These are phyloP conservation scores for Eutolmus rufibarbis DNA, from an alignment of 2,888 invertebrate species.

Conservation along the genomic window DNA sequence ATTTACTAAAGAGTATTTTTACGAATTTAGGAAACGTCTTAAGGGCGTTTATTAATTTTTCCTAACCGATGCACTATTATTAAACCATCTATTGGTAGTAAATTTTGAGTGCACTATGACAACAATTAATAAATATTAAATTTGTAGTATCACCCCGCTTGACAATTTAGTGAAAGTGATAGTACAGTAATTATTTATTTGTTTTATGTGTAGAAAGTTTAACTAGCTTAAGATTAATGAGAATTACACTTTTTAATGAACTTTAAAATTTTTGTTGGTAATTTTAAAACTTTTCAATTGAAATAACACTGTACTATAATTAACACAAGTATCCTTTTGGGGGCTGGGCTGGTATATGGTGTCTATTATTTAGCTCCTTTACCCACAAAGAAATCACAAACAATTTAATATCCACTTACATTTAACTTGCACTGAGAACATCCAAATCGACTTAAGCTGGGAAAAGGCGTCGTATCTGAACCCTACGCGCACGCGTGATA, in stretches of 20 bases:
- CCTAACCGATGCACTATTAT: not conserved
- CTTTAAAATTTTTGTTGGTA: not conserved
- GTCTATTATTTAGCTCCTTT: not conserved
- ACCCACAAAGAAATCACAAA: not conserved
- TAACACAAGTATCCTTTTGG: not conserved
- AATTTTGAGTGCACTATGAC: not conserved
- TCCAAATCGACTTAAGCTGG: not conserved
- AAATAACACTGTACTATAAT: not conserved
- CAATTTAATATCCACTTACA: not conserved
- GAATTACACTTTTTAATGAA: not conserved
- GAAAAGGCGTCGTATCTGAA: not conserved
- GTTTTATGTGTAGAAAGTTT: not conserved
- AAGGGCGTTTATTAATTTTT: not conserved
- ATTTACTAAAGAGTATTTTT: too few relatives aligned
- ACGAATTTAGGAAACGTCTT: too few relatives aligned
- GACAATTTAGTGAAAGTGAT: too few relatives aligned
- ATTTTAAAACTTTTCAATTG: not conserved
- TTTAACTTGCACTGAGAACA: not conserved
- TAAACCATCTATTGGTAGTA: not conserved
- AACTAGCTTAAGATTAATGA: not conserved
- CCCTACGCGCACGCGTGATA: conserved; percentile 35
- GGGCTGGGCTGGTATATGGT: not conserved
- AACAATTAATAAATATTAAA: too few relatives aligned
- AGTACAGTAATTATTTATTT: too few relatives aligned
- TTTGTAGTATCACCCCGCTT: too few relatives aligned